phyloP scores from a whole-genome alignment of 2,888 invertebrate genomes.

The Orthosia cruda region DNA sequence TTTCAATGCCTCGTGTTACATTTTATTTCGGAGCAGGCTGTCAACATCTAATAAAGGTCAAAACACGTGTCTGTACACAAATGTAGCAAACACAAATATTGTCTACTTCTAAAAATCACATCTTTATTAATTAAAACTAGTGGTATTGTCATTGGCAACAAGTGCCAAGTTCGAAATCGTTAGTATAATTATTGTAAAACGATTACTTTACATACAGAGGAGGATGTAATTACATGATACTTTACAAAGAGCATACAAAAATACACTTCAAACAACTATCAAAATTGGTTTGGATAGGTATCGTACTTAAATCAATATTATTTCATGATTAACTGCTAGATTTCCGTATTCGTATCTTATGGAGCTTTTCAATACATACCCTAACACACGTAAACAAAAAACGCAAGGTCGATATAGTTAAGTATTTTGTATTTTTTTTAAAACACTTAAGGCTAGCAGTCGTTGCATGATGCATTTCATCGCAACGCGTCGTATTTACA shows the following conservation, averaged over 20 bases:
- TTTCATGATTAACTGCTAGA: constrained; percentile 30
- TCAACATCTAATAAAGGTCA: not conserved
- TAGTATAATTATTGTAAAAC: constrained; percentile 39
- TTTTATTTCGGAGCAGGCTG: not conserved
- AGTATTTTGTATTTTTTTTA: constrained; percentile 6
- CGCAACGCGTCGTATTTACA: constrained; percentile 57
- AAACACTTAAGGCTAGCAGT: constrained; percentile 38
- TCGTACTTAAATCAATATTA: constrained; percentile 42
- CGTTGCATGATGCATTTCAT: constrained; percentile 43
- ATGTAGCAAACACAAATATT: constrained; percentile 51
- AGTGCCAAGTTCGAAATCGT: constrained; percentile 69
- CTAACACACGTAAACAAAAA: constrained; percentile 20
- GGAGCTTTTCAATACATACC: constrained; percentile 20
- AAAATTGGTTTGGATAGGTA: constrained; percentile 41
- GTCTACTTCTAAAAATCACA: constrained; percentile 66
- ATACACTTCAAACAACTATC: constrained; percentile 76
- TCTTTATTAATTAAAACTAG: constrained; percentile 65
- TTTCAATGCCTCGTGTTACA: not conserved
- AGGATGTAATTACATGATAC: constrained; percentile 63
- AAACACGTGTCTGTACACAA: constrained; percentile 17
- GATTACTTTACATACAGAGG: constrained; percentile 42
- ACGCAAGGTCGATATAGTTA: constrained; percentile 26
- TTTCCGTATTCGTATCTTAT: constrained; percentile 2
- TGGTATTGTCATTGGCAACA: constrained; percentile 87
- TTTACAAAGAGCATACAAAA: constrained; percentile 84